Evolutionary conservation across 2,888 invertebrate genomes (phyloP).

Genomic region (Latrodectus elegans): DNA sequence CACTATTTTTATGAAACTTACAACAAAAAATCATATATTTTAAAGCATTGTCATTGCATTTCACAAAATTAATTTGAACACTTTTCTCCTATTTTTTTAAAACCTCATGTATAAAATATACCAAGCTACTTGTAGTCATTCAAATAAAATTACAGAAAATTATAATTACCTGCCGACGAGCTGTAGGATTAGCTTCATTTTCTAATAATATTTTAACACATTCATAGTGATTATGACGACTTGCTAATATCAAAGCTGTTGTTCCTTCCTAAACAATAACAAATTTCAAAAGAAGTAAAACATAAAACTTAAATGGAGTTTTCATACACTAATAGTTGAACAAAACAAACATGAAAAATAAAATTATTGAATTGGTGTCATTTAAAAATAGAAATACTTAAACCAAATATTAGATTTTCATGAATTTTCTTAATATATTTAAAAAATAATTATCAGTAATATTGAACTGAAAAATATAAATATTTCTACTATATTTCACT

Average conservation of each 20-base stretch:
- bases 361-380: not conserved
- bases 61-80: not conserved
- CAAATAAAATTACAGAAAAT: not conserved
- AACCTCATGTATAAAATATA: not conserved
- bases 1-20: too few relatives aligned
- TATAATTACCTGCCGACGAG: conserved; percentile 81
- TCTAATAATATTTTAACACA: conserved; percentile 90
- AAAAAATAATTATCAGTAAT: not conserved
- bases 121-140: not conserved
- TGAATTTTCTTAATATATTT: not conserved
- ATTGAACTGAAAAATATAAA: too few relatives aligned
- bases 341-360: not conserved
- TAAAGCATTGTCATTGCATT: not conserved
- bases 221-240: conserved; percentile 91
- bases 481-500: too few relatives aligned
- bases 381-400: too few relatives aligned
- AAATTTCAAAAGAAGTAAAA: conserved; percentile 29
- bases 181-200: conserved; percentile 92
- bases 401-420: too few relatives aligned
- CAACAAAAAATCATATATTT: not conserved
- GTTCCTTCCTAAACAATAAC: conserved; percentile 88
- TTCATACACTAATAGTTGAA: too few relatives aligned
- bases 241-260: conserved; percentile 91
- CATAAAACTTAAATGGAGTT: too few relatives aligned
- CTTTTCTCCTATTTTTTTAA: too few relatives aligned